Evolutionary conservation across 2,797 vertebrate species (phyloP).

Genomic region (Gymnothorax reevesii): DNA sequence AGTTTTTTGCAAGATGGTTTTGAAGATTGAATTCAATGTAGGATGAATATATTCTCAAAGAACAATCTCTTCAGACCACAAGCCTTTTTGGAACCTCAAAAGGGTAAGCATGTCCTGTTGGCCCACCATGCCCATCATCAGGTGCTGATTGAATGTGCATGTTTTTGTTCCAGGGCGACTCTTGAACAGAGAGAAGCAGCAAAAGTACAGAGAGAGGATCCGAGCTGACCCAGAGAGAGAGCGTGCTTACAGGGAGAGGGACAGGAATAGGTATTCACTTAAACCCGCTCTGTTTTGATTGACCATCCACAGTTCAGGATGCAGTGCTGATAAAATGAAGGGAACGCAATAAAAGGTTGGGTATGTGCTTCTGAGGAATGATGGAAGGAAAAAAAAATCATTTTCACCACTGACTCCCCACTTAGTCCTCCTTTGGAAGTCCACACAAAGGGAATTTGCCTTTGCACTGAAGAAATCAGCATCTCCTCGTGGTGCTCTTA

Average conservation of each 20-base stretch:
- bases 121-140: background rate
- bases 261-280: conserved; percentile 50
- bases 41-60: background rate
- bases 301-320: background rate
- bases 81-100: background rate
- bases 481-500: no score
- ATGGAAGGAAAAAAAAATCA: no score
- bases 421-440: no score
- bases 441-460: no score
- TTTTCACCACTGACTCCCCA: no score
- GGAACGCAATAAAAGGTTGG: no score
- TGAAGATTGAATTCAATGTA: background rate
- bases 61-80: background rate
- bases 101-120: background rate
- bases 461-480: no score
- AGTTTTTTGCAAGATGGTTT: no score
- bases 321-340: no score
- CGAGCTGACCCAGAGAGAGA: conserved; percentile 45
- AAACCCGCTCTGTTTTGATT: background rate
- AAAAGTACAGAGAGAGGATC: conserved; percentile 44
- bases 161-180: conserved; percentile 40
- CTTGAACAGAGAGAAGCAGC: conserved; percentile 45
- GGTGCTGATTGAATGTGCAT: background rate
- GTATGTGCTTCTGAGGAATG: no score
- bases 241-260: conserved; percentile 40